Evolutionary conservation across 2,888 invertebrate genomes (phyloP).

Genomic region (Amphiduros pacificus): DNA sequence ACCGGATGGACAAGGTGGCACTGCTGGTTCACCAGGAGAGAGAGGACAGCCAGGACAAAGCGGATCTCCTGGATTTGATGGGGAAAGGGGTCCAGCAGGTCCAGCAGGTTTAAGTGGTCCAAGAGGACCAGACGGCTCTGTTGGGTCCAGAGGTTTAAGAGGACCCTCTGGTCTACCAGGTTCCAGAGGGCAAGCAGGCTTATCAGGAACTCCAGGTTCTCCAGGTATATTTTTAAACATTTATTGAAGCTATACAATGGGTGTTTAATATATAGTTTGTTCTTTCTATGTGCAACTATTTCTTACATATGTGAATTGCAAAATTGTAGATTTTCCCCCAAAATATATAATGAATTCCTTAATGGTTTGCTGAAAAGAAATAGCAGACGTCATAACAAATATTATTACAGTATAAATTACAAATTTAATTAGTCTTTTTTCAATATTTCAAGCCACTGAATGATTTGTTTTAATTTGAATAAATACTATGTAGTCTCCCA

Average conservation of each 20-base stretch:
- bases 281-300: not conserved
- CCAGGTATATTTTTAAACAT: too few species aligned
- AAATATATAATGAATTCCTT: too few species aligned
- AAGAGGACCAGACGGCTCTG: conserved; percentile 20
- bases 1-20: not conserved
- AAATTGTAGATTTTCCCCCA: too few species aligned
- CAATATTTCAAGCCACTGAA: too few species aligned
- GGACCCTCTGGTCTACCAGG: conserved; percentile 24
- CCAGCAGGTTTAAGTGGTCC: conserved; percentile 13
- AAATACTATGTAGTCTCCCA: too few species aligned
- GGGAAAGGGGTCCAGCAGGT: conserved; percentile 21
- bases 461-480: too few species aligned
- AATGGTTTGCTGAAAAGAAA: too few species aligned
- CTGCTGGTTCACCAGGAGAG: conserved; percentile 65
- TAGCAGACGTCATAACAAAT: too few species aligned
- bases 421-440: too few species aligned
- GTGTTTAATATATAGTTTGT: conserved; percentile 4
- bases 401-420: too few species aligned
- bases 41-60: conserved; percentile 18
- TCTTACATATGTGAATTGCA: too few species aligned
- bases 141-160: conserved; percentile 11
- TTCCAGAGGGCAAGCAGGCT: conserved; percentile 15
- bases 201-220: conserved; percentile 21
- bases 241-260: too few species aligned
- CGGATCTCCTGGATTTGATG: conserved; percentile 21